Conservation (phyloP, 2,888 invertebrate species). For the Tachystola acroxantha region DNA sequence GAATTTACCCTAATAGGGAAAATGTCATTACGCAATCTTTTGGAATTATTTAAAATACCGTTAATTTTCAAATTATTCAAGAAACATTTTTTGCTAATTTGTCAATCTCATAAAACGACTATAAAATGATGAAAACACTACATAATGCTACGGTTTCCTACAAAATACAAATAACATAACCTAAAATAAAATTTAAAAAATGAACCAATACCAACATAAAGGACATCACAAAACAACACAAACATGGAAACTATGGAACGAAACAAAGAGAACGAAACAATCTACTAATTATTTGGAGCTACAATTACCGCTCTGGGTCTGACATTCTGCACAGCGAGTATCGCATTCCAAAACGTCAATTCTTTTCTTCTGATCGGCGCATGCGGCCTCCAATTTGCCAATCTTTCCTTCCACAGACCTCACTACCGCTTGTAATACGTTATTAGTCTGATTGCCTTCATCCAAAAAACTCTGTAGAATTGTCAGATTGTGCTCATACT, state of each 20-base stretch:
- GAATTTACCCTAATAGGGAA: too few relatives aligned
- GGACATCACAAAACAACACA: constrained; percentile 11
- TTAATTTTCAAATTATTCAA: too few relatives aligned
- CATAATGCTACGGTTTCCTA: too few relatives aligned
- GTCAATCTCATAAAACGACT: too few relatives aligned
- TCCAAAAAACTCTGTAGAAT: constrained; percentile 36
- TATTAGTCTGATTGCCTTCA: constrained; percentile 43
- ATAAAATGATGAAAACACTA: too few relatives aligned
- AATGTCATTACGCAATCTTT: too few relatives aligned
- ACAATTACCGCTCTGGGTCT: constrained; percentile 42
- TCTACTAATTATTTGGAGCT: constrained; percentile 15
- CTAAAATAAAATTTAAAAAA: constrained; percentile 1
- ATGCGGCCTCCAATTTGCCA: constrained; percentile 34
- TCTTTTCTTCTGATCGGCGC: constrained; percentile 32
- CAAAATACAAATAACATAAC: background rate
- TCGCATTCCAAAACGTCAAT: constrained; percentile 33
- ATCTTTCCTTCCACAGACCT: constrained; percentile 40
- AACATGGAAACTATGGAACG: constrained; percentile 6
- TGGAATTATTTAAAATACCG: too few relatives aligned
- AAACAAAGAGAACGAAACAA: constrained; percentile 15
- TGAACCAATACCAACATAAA: constrained; percentile 14
- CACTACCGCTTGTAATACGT: constrained; percentile 31
- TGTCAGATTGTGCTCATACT: constrained; percentile 47
- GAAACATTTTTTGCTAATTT: too few relatives aligned
- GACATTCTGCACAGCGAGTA: constrained; percentile 30